Conservation (phyloP, 1,140 invertebrate species). For the Magallana ariakensis region DNA sequence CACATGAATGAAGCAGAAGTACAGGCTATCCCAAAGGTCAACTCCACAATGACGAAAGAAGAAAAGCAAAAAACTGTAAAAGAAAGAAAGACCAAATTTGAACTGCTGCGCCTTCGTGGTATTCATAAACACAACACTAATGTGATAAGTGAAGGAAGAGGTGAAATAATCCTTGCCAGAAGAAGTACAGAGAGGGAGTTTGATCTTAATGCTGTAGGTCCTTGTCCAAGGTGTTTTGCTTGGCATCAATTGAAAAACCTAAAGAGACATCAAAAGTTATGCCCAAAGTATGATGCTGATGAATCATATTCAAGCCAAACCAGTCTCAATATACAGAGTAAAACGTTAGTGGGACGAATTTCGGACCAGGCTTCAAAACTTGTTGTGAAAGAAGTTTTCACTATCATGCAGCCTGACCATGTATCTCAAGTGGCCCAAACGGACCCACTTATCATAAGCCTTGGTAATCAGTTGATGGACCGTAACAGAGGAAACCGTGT, state of each 20-base stretch:
- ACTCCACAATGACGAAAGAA: neutral
- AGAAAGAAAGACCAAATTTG: neutral
- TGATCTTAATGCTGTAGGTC: too few relatives aligned
- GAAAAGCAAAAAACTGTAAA: too few relatives aligned
- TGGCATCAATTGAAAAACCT: neutral
- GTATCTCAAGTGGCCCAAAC: constrained; percentile 35
- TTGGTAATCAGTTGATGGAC: constrained; percentile 54
- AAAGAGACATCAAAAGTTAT: neutral
- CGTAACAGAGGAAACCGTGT: constrained; percentile 49
- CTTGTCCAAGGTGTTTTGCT: neutral
- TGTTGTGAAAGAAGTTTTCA: constrained; percentile 47
- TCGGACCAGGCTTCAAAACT: too few relatives aligned
- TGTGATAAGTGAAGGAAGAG: neutral
- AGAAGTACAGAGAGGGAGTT: constrained; percentile 2
- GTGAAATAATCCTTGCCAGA: constrained; percentile 6
- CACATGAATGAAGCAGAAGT: neutral
- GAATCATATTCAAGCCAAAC: constrained; percentile 5
- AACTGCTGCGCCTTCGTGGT: neutral
- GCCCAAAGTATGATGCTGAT: neutral
- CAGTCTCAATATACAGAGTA: constrained; percentile 42
- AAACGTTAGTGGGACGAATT: constrained; percentile 45
- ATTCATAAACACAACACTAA: neutral
- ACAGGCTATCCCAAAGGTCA: neutral
- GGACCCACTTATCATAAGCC: constrained; percentile 43
- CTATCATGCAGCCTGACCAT: constrained; percentile 48